A percentile compares a stretch with the other conserved stretches of the same genome.
Evolutionary conservation across 2,113 vertebrate genomes (phyloP).

Genomic region (Ochotona curzoniae): DNA sequence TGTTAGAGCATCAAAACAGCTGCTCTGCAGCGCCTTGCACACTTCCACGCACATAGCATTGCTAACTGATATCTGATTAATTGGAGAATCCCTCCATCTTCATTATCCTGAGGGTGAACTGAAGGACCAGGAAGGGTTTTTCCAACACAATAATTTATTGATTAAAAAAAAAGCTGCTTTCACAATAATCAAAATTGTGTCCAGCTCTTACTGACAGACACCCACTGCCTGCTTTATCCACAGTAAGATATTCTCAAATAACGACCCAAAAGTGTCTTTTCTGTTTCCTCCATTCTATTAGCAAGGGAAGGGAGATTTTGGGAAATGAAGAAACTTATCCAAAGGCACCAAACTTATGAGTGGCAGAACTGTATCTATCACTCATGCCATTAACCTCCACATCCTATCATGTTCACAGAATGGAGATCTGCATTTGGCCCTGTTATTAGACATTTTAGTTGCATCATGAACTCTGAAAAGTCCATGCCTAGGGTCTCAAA

Average conservation of each 20-base stretch:
- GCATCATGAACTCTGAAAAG: background rate
- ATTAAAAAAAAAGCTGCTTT: background rate
- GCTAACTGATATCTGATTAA: background rate
- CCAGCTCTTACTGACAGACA: background rate
- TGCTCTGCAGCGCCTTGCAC: background rate
- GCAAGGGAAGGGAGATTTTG: background rate
- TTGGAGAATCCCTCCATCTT: background rate
- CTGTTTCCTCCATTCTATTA: background rate
- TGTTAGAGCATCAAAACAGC: background rate
- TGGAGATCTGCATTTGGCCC: background rate
- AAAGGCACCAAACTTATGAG: conserved; percentile 2
- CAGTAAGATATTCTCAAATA: background rate
- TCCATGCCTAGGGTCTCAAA: background rate
- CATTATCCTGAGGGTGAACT: background rate
- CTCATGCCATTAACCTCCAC: background rate
- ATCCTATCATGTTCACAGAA: background rate
- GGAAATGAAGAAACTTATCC: background rate
- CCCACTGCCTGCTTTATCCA: background rate
- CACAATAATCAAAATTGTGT: background rate
- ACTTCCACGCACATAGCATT: background rate
- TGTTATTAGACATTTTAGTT: background rate
- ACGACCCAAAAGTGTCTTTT: background rate
- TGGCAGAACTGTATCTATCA: conserved; percentile 1
- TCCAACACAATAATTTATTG: background rate
- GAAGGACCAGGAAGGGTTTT: background rate